These are phyloP conservation scores for Tauraco hartlaubi DNA, from an alignment of 2,797 vertebrate genomes.

Conservation along the genomic window DNA sequence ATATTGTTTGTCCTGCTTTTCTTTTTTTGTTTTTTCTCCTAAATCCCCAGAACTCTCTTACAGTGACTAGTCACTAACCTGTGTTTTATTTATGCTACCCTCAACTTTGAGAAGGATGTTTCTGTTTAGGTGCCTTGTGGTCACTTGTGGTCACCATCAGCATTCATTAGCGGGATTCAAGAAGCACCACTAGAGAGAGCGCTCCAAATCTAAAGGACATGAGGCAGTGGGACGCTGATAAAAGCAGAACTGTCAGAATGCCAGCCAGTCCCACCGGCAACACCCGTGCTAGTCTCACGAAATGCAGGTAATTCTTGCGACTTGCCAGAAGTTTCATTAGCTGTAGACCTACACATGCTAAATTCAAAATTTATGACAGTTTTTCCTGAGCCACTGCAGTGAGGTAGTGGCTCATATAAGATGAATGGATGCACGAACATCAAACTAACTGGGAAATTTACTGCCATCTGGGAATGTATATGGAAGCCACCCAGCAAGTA, in stretches of 20 bases:
- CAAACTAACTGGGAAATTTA: not conserved
- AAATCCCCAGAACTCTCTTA: not conserved
- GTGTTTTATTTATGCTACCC: not conserved
- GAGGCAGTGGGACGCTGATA: not conserved
- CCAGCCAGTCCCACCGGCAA: not conserved
- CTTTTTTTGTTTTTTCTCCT: not conserved
- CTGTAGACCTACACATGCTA: not conserved
- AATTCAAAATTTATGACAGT: not conserved
- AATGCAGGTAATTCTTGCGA: not conserved
- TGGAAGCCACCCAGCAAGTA: not conserved
- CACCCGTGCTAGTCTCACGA: rapidly evolving
- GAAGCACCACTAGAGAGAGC: not conserved
- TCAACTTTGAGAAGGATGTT: not conserved
- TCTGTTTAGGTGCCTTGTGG: not conserved
- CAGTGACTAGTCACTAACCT: not conserved
- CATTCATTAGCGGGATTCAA: not conserved
- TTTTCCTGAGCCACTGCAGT: not conserved
- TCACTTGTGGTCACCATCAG: not conserved
- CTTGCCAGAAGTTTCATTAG: not conserved
- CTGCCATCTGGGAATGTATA: not conserved
- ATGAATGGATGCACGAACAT: not conserved
- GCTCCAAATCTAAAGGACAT: not conserved
- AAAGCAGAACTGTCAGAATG: not conserved
- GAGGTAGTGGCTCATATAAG: not conserved
- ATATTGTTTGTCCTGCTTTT: not conserved